These are phyloP conservation scores for Heliconius melpomene DNA, from an alignment of 1,140 invertebrate genomes.

Conservation along the genomic window DNA sequence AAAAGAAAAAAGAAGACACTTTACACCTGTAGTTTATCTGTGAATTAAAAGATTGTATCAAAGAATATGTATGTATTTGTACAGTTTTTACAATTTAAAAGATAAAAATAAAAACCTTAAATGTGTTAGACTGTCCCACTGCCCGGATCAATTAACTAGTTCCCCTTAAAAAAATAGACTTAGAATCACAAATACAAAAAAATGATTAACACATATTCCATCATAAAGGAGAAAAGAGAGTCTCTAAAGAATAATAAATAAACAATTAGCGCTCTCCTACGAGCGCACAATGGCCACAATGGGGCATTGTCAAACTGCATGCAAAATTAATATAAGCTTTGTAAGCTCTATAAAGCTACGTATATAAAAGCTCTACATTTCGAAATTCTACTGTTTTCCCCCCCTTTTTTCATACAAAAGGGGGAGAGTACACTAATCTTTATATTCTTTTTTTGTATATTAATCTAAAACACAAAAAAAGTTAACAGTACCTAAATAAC, in stretches of 20 bases:
- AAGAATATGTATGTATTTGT: too few species aligned
- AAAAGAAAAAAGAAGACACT: too few species aligned
- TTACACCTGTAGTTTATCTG: too few species aligned
- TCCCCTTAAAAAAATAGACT: neutral
- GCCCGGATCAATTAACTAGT: too few species aligned
- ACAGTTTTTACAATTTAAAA: too few species aligned
- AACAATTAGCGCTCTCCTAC: constrained; percentile 14
- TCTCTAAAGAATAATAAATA: constrained; percentile 13
- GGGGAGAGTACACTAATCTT: too few species aligned
- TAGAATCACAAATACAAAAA: neutral
- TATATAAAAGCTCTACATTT: neutral
- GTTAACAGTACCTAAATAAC: too few species aligned
- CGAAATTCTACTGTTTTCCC: neutral
- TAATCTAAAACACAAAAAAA: neutral
- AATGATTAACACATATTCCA: neutral
- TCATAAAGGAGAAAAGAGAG: too few species aligned
- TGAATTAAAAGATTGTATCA: too few species aligned
- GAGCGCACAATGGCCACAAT: constrained; percentile 19
- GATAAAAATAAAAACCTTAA: too few species aligned
- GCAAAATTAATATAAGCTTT: constrained; percentile 24
- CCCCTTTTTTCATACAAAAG: too few species aligned
- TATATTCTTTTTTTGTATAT: neutral
- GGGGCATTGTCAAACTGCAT: constrained; percentile 23
- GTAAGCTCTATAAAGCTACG: constrained; percentile 6
- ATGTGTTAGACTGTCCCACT: too few species aligned